Base-by-base conservation (phyloP, 2,113 vertebrate genomes). In the Crocuta crocuta region DNA sequence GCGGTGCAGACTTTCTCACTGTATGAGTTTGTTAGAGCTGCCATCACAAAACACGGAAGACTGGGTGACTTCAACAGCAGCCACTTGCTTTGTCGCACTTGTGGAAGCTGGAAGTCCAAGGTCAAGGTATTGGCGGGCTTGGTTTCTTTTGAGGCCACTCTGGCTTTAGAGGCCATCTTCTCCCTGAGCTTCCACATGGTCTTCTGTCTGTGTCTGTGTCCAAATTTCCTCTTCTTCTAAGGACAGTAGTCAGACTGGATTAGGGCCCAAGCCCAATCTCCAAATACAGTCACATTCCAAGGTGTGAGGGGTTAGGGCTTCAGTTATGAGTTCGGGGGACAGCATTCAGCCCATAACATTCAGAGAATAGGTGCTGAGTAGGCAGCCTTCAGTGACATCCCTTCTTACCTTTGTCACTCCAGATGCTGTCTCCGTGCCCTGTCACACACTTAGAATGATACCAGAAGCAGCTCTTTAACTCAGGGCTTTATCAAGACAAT, bases 181-280 rank as follows among this genome's bases (percentile, higher is more conserved):
- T 31, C 48, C 33, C 10, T 17, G 11, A 3, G 17, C 31, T 9
- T 66, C 21, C 35, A 31, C 28, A 24, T 3, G 15, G 17, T 28
- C 31, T 70, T 28, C 10, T 2, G 0, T 48, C 15, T 26, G 0
- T 16, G 5, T 35, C 5, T 71, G 10, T 2, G 17, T 35, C 24
- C 31, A 63, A 16, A 65, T 17, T 23, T 68, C 82, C 61, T 87
- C 23, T 55, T 80, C n/a, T 19, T 26, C 10, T 35, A 11, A 76
- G 43, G 50, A 28, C n/a, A 10, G 4, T 28, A 5, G 4, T 76
- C 21, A 89, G 58, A 50, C 33, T 17, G n/a, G 16, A 15, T 50
- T 10, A 79, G 21, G 35, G 13, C 11, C 21, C 10, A 39, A 12
- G 61, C 8, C 9, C n/a, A 3, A 4, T 48, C 23, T 58, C 21